phyloP scores from a whole-genome alignment of 2,113 vertebrate species.

The Toxostoma redivivum region DNA sequence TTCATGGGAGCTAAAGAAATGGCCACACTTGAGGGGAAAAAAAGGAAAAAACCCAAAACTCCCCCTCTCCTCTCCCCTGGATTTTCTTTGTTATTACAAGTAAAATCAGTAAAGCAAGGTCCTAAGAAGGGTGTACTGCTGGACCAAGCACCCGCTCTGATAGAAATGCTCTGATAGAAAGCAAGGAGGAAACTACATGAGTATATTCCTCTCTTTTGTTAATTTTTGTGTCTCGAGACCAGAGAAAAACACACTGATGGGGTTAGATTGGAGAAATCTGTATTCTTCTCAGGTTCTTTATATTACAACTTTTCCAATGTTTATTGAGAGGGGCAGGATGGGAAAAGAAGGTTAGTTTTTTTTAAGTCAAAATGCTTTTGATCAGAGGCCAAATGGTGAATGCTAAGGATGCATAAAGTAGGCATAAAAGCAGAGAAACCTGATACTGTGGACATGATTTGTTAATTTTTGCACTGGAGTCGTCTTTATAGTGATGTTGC shows the following conservation, averaged over 20 bases:
- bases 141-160: not conserved
- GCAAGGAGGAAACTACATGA: not conserved
- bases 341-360: not conserved
- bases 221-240: not conserved
- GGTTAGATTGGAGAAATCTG: not conserved
- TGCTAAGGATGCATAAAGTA: not conserved
- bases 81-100: not conserved
- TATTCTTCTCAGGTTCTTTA: not conserved
- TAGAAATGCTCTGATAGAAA: not conserved
- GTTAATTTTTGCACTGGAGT: not conserved
- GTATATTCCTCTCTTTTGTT: not conserved
- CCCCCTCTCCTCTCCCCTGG: rapidly evolving
- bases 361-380: not conserved
- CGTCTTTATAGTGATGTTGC: not conserved
- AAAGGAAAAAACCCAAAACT: not conserved
- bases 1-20: not conserved
- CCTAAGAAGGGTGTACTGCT: not conserved
- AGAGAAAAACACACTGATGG: not conserved
- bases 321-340: not conserved
- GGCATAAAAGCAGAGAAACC: not conserved
- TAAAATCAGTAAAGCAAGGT: not conserved
- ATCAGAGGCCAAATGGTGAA: not conserved
- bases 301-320: not conserved
- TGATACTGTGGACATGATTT: not conserved
- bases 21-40: not conserved